Percentiles rank a stretch among this genome's conserved stretches.
These are phyloP conservation scores for Microcebus tavaratra DNA, from an alignment of 2,113 vertebrate genomes.

Conservation along the genomic window DNA sequence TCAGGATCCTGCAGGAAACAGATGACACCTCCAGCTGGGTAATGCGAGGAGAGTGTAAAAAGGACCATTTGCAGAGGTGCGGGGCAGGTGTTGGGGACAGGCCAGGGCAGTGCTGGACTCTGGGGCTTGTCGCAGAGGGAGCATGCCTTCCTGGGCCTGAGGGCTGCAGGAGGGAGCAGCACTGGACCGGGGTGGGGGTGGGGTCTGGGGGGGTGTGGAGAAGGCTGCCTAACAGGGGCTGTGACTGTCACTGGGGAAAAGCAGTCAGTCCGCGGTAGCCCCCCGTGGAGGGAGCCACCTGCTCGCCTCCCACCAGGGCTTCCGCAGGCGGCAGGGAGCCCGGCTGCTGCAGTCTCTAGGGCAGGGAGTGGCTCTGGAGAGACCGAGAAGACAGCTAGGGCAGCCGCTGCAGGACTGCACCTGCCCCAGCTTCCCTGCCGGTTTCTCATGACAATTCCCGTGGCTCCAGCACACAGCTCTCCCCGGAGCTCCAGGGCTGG, in stretches of 20 bases:
- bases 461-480: neutral
- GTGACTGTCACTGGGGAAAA: neutral
- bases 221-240: neutral
- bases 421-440: neutral
- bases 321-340: neutral
- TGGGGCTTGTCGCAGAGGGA: neutral
- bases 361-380: neutral
- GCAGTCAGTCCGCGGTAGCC: neutral
- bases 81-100: neutral
- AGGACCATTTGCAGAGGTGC: neutral
- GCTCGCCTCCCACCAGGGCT: neutral
- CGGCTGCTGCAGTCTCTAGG: neutral
- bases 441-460: neutral
- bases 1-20: neutral
- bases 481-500: neutral
- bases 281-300: neutral
- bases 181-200: neutral
- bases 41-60: neutral
- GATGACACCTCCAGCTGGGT: neutral
- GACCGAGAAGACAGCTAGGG: neutral
- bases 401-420: rapidly evolving
- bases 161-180: no score
- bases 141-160: neutral
- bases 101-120: neutral
- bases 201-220: neutral